Conservation (phyloP, 2,888 invertebrate genomes). For the Omphaloscelis lunosa region DNA sequence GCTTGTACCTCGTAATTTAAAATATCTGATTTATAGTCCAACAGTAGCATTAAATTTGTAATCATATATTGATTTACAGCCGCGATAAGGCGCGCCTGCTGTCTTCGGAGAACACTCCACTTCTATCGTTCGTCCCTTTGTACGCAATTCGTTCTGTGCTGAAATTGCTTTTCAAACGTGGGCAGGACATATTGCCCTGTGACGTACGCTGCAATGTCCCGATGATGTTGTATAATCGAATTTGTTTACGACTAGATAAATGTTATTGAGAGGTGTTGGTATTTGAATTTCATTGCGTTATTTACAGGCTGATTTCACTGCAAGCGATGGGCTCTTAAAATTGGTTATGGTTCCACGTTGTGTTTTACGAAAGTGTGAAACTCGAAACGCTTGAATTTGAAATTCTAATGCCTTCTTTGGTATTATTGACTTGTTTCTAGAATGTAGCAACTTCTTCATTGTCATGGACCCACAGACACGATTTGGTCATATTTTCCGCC, state of each 20-base stretch:
- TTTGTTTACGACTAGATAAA: slow-evolving; percentile 66
- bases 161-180: slow-evolving; percentile 82
- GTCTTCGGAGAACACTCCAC: slow-evolving; percentile 84
- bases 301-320: slow-evolving; percentile 50
- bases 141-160: slow-evolving; percentile 74
- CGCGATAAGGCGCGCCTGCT: slow-evolving; percentile 87
- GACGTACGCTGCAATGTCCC: slow-evolving; percentile 60
- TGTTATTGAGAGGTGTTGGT: slow-evolving; percentile 66
- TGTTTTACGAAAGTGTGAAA: slow-evolving; percentile 58
- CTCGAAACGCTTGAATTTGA: slow-evolving; percentile 42
- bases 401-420: slow-evolving; percentile 33
- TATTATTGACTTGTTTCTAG: slow-evolving; percentile 32
- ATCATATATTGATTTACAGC: slow-evolving; percentile 91
- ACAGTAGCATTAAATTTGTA: slow-evolving; percentile 91
- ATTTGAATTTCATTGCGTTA: slow-evolving; percentile 67
- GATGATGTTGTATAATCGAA: slow-evolving; percentile 71
- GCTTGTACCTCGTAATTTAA: slow-evolving; percentile 90
- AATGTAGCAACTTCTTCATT: slow-evolving; percentile 3
- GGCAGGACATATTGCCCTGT: slow-evolving; percentile 66
- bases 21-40: slow-evolving; percentile 89
- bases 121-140: slow-evolving; percentile 77
- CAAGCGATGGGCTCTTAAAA: slow-evolving; percentile 48
- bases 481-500: slow-evolving; percentile 16
- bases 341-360: slow-evolving; percentile 34
- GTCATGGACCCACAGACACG: slow-evolving; percentile 1